Conservation (phyloP, 2,113 vertebrate species). For the Tragelaphus scriptus region DNA sequence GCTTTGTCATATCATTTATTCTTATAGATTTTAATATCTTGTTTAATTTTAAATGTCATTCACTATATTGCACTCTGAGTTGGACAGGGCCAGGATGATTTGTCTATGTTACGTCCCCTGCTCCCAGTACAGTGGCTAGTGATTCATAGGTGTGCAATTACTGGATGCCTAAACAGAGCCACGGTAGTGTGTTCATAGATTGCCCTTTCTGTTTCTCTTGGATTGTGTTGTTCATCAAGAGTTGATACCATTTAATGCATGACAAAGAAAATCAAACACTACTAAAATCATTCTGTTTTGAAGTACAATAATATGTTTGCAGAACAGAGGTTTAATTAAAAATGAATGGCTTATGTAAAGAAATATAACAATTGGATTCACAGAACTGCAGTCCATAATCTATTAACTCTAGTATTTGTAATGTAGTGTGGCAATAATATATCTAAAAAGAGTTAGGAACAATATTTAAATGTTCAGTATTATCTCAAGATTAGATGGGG, state of each 20-base stretch:
- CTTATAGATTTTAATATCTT: neutral
- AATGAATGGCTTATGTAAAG: conserved; percentile 66
- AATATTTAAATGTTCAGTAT: conserved; percentile 50
- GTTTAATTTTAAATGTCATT: neutral
- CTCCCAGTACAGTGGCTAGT: neutral
- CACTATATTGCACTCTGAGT: neutral
- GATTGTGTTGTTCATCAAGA: conserved; percentile 32
- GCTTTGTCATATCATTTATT: neutral
- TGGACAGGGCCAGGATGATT: neutral
- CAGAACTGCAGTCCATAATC: neutral
- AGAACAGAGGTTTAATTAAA: conserved; percentile 70
- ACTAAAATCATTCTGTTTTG: conserved; percentile 60
- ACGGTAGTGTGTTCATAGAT: neutral
- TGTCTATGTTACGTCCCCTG: neutral
- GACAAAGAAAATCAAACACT: conserved; percentile 61
- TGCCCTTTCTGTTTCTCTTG: conserved; percentile 21
- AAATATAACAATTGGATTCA: conserved; percentile 57
- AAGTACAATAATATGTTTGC: conserved; percentile 65
- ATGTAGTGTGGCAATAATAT: neutral
- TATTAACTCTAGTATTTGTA: conserved; percentile 52
- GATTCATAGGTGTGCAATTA: neutral
- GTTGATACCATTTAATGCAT: conserved; percentile 63
- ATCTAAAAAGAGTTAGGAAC: conserved; percentile 29
- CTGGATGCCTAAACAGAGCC: neutral
- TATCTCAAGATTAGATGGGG: conserved; percentile 28